These are phyloP conservation scores for Microchirus variegatus DNA, from an alignment of 2,797 vertebrate species.

Conservation along the genomic window DNA sequence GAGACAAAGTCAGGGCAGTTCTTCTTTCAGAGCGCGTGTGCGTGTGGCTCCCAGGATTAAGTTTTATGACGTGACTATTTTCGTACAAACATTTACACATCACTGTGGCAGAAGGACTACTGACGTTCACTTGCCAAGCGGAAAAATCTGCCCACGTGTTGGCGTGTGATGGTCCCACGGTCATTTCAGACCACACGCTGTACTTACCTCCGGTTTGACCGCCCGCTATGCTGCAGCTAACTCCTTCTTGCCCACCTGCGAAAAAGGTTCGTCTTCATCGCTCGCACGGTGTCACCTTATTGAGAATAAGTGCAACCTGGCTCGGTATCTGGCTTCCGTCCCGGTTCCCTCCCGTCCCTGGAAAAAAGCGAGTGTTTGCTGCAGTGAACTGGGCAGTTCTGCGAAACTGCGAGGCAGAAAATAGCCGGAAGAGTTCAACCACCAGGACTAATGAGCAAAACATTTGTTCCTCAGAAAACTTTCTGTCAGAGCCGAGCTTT, in stretches of 20 bases:
- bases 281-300: slow-evolving; percentile 10
- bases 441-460: slow-evolving; percentile 28
- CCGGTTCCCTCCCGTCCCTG: slow-evolving; percentile 14
- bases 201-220: slow-evolving; percentile 12
- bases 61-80: background rate
- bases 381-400: slow-evolving; percentile 25
- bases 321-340: slow-evolving; percentile 10
- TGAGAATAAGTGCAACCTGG: slow-evolving; percentile 21
- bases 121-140: background rate
- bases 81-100: background rate
- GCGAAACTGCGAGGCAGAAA: slow-evolving; percentile 11
- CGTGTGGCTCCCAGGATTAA: background rate
- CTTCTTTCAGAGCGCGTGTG: background rate
- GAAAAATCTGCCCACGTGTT: background rate
- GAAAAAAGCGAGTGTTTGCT: slow-evolving; percentile 37
- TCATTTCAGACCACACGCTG: background rate
- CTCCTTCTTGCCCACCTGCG: slow-evolving; percentile 27
- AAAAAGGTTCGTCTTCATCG: slow-evolving; percentile 38
- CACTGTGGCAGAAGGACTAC: background rate
- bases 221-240: slow-evolving; percentile 20
- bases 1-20: no score
- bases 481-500: slow-evolving; percentile 16
- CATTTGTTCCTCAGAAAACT: slow-evolving; percentile 7
- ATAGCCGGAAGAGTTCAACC: background rate
- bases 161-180: background rate